A percentile compares a stretch with the other conserved stretches of the same genome.
These are phyloP conservation scores for Gadus chalcogrammus DNA, from an alignment of 2,113 vertebrate genomes.

Conservation along the genomic window DNA sequence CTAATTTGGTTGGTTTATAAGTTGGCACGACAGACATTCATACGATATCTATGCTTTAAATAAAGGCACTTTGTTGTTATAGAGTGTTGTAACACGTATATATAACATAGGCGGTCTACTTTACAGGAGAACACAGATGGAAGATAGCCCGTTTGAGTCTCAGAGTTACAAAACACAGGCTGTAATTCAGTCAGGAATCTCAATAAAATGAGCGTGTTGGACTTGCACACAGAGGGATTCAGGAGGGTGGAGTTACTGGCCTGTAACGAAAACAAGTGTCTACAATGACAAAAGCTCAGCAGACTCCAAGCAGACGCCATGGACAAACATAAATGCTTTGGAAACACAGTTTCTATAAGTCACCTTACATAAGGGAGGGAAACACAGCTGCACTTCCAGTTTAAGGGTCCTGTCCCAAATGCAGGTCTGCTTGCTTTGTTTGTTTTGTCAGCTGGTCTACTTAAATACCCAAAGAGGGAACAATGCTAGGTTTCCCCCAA, in stretches of 20 bases:
- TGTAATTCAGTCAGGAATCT: neutral
- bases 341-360: neutral
- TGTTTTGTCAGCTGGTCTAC: constrained; percentile 6
- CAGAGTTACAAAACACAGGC: neutral
- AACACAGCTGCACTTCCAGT: too few relatives aligned
- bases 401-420: neutral
- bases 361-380: neutral
- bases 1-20: too few relatives aligned
- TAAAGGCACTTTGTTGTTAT: too few relatives aligned
- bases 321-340: neutral
- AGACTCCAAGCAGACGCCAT: neutral
- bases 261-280: constrained; percentile 10
- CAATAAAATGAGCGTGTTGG: neutral
- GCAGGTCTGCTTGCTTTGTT: neutral
- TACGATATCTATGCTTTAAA: too few relatives aligned
- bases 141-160: neutral
- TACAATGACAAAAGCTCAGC: constrained; percentile 2
- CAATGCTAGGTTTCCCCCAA: too few relatives aligned
- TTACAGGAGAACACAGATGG: too few relatives aligned
- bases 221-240: neutral
- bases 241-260: constrained; percentile 1
- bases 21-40: too few relatives aligned
- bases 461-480: neutral
- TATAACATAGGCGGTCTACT: too few relatives aligned
- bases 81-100: too few relatives aligned